Evolutionary conservation across 2,888 invertebrate species (phyloP).

Genomic region (Drosophila hawaiiensis): DNA sequence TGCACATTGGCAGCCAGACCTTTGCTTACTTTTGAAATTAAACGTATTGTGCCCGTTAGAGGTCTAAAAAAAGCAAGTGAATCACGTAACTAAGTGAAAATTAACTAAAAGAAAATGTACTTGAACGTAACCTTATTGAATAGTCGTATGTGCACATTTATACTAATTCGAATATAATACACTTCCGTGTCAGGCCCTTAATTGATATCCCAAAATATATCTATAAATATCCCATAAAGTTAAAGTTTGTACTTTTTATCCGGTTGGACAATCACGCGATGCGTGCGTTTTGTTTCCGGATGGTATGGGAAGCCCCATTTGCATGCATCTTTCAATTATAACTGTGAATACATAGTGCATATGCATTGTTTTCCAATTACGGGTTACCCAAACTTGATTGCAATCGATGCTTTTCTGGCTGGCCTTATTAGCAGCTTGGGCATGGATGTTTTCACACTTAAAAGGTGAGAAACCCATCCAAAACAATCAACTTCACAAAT

Average conservation of each 20-base stretch:
- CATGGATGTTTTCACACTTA: slow-evolving; percentile 39
- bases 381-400: slow-evolving; percentile 6
- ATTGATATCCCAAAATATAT: neutral
- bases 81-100: neutral
- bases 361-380: slow-evolving; percentile 11
- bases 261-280: slow-evolving; percentile 28
- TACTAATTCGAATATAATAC: slow-evolving; percentile 5
- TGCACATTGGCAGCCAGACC: neutral
- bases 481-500: slow-evolving; percentile 16
- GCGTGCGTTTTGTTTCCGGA: slow-evolving; percentile 23
- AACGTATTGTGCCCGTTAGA: neutral
- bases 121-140: neutral
- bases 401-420: neutral
- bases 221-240: neutral
- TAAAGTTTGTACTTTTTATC: slow-evolving; percentile 13
- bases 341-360: slow-evolving; percentile 35
- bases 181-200: slow-evolving; percentile 1
- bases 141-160: neutral
- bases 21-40: slow-evolving; percentile 19
- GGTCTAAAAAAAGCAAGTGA: neutral
- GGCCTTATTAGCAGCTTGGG: neutral
- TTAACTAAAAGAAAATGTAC: neutral
- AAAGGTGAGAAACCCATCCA: slow-evolving; percentile 27
- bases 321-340: slow-evolving; percentile 35
- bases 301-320: slow-evolving; percentile 36